phyloP scores from a whole-genome alignment of 1,140 invertebrate species.

The Cepaea nemoralis region DNA sequence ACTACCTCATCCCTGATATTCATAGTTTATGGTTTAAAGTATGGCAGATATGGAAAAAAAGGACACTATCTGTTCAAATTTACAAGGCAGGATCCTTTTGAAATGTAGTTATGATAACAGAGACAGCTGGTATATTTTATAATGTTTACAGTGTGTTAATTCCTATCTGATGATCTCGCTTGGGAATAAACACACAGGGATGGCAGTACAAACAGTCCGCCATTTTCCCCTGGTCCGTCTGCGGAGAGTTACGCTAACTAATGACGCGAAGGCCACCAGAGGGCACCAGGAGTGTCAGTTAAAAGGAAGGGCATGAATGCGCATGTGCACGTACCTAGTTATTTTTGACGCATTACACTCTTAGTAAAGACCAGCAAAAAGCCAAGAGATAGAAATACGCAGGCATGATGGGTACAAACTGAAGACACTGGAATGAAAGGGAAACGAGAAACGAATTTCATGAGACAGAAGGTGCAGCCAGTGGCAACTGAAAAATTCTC shows the following conservation, averaged over 20 bases:
- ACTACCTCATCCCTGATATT: no score
- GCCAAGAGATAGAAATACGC: no score
- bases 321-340: not conserved
- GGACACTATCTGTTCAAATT: not conserved
- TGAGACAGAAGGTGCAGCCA: no score
- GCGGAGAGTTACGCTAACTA: slow-evolving; percentile 14
- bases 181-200: slow-evolving; percentile 7
- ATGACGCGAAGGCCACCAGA: slow-evolving; percentile 17
- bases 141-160: slow-evolving; percentile 32
- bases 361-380: no score
- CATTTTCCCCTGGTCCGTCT: slow-evolving; percentile 22
- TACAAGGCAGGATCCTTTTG: not conserved
- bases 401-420: no score
- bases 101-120: slow-evolving; percentile 6
- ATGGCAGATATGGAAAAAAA: not conserved
- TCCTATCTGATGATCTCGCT: not conserved
- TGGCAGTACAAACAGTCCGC: slow-evolving; percentile 19
- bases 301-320: not conserved
- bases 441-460: no score
- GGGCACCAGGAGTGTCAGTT: slow-evolving; percentile 9
- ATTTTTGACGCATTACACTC: no score
- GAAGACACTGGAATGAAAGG: no score
- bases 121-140: slow-evolving; percentile 24
- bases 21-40: not conserved
- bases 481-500: no score